Base-by-base conservation (phyloP, 2,113 vertebrate species). In the Pristiophorus japonicus region DNA sequence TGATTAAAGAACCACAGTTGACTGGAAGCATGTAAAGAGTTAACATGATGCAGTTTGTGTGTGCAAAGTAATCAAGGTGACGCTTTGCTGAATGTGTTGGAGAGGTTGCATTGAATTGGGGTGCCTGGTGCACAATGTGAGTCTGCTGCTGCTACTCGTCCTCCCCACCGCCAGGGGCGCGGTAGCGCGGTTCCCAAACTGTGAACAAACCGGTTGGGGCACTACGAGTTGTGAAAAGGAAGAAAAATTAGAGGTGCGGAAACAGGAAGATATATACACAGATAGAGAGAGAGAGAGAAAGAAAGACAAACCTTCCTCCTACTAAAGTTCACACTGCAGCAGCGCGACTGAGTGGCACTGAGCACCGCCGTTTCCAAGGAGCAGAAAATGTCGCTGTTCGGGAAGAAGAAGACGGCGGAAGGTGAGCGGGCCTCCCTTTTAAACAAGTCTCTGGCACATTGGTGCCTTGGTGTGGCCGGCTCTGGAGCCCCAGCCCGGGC, bases 381-480 rank as follows among this genome's bases (percentile, higher is more conserved):
- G 22, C 18, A 30, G 88, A 92, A 92, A n/a, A 92, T 92, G 88
- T 63, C 88, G 59, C 88, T 92, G 30, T 92, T 92, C 59, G 88
- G 59, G 59, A 92, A 92, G 88, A 92, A 63, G 5, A 92, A 92
- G 88, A 92, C 88, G 88, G 88, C 59, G 59, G 88, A 65, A 22
- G 88, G 88, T 92, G 88, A 92, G 88, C n/a, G 59, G 59, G 34
- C 55, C 10, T 24, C 66, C n/a, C 3, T 81, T 59, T 81, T 4
- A 81, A 90, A 30, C 51, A 18, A 3, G 11, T 78, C 70, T 10
- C 22, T 55, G 47, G 12, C 22, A 27, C 7, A 10, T n/a, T 75
- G 34, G 30, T 34, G 30, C 73, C 10, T 51, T 11, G 30, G 1
- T 14, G 11, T 42, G 11, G 75, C 75, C n/a, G 14, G n/a, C n/a